phyloP scores from a whole-genome alignment of 2,113 vertebrate species.

The Nothoprocta pentlandii region DNA sequence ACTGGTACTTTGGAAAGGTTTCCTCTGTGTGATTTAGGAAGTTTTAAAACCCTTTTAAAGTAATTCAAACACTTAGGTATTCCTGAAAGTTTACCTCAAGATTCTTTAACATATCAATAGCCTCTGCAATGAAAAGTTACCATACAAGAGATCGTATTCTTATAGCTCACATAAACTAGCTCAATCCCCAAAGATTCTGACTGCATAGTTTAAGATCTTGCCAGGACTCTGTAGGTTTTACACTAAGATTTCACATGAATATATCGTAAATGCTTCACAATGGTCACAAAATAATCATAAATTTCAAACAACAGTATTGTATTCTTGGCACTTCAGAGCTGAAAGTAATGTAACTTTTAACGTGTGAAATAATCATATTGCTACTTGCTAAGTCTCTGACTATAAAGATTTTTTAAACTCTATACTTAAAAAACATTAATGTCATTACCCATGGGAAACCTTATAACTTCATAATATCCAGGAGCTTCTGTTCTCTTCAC shows the following conservation, averaged over 20 bases:
- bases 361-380: background rate
- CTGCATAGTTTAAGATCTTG: background rate
- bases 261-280: background rate
- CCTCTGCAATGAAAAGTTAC: background rate
- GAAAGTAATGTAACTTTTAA: background rate
- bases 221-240: background rate
- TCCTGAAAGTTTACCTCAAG: background rate
- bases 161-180: background rate
- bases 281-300: conserved; percentile 22
- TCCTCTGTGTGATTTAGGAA: background rate
- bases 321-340: background rate
- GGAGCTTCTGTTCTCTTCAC: conserved; percentile 99
- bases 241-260: background rate
- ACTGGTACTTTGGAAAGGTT: background rate
- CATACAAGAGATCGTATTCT: background rate
- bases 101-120: background rate
- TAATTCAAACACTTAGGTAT: background rate
- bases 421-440: conserved; percentile 78
- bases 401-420: conserved; percentile 62
- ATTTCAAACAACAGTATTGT: background rate
- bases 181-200: background rate
- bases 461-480: conserved; percentile 99
- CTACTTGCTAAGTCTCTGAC: conserved; percentile 28
- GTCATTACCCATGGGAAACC: conserved; percentile 97
- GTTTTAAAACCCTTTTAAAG: background rate